Conservation (phyloP, 2,113 vertebrate genomes). For the Progne subis region DNA sequence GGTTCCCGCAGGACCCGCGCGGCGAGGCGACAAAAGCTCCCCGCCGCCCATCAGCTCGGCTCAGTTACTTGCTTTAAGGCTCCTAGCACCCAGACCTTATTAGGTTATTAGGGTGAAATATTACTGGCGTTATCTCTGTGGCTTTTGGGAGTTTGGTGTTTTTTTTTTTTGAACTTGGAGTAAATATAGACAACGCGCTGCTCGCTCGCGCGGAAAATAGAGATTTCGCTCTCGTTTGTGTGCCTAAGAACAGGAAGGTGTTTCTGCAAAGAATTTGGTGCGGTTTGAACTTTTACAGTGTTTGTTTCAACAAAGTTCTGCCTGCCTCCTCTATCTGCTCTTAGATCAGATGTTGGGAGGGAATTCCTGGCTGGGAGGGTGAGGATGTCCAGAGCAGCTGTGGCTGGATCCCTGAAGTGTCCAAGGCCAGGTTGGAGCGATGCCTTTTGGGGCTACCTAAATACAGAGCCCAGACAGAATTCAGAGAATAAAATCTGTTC, state of each 20-base stretch:
- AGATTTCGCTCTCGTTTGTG: background rate
- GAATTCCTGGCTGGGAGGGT: background rate
- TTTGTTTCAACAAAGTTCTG: background rate
- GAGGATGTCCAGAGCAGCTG: background rate
- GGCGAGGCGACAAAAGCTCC: constrained; percentile 72
- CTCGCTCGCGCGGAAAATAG: background rate
- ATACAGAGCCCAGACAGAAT: background rate
- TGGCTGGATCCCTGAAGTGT: background rate
- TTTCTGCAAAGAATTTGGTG: background rate
- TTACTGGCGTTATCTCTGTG: background rate
- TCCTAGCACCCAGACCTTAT: constrained; percentile 60
- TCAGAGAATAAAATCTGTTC: background rate
- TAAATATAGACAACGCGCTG: background rate
- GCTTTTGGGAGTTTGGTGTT: background rate
- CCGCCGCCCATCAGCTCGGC: constrained; percentile 40
- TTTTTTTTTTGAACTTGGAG: background rate
- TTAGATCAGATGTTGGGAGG: background rate
- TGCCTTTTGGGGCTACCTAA: background rate
- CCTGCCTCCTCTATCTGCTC: background rate
- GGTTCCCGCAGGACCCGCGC: constrained; percentile 72
- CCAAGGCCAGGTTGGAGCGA: background rate
- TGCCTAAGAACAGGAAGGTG: background rate
- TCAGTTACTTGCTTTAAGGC: constrained; percentile 64
- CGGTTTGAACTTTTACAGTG: background rate
- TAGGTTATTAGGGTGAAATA: background rate